Percentiles rank a stretch among this genome's conserved stretches.
phyloP scores from a whole-genome alignment of 2,888 invertebrate species.

The Leptothorax acervorum region DNA sequence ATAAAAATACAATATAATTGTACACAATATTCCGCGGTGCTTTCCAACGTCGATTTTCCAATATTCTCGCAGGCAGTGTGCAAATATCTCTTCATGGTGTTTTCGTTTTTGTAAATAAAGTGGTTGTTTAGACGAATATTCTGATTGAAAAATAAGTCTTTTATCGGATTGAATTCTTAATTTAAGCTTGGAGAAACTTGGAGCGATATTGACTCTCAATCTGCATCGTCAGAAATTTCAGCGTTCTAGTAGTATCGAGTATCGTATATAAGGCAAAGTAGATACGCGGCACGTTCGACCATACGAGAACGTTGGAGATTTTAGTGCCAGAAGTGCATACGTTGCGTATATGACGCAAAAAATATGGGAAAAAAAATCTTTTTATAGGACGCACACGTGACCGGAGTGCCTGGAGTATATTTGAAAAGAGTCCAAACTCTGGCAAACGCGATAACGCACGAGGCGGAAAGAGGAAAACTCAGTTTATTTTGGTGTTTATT shows the following conservation, averaged over 20 bases:
- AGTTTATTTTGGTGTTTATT: conserved; percentile 53
- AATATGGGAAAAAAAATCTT: conserved; percentile 8
- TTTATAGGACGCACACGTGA: conserved; percentile 57
- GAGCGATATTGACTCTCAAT: neutral
- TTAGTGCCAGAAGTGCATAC: conserved; percentile 38
- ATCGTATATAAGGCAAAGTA: conserved; percentile 22
- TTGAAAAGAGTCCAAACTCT: conserved; percentile 29
- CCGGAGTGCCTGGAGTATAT: conserved; percentile 33
- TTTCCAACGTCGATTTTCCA: conserved; percentile 10
- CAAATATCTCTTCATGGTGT: neutral
- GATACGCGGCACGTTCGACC: conserved; percentile 34
- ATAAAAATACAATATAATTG: neutral
- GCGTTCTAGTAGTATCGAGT: conserved; percentile 12
- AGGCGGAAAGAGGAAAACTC: conserved; percentile 25
- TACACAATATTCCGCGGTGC: neutral
- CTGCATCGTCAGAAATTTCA: neutral
- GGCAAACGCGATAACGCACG: conserved; percentile 55
- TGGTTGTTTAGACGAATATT: neutral
- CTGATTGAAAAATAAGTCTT: conserved; percentile 7
- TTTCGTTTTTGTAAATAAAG: neutral
- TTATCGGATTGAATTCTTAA: neutral
- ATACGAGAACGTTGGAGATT: conserved; percentile 30
- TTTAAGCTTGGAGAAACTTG: neutral
- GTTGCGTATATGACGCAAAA: conserved; percentile 16
- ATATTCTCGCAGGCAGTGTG: conserved; percentile 15